Evolutionary conservation across 2,888 invertebrate genomes (phyloP).

Genomic region (Epinotia bilunana): DNA sequence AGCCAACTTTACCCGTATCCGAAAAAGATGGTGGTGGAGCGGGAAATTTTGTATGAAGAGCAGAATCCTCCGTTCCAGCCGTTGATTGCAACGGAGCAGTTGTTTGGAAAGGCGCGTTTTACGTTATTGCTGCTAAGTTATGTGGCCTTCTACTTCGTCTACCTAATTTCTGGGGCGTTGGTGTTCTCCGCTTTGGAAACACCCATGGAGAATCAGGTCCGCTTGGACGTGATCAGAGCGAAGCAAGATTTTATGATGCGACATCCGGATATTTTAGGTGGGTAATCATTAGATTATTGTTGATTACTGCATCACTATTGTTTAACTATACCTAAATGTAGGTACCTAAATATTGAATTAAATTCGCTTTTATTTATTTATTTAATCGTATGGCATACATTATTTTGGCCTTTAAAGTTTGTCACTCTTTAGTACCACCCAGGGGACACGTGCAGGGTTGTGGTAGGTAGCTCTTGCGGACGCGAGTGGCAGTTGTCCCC

Average conservation of each 20-base stretch:
- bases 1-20: constrained; percentile 75
- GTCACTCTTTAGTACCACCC: too few relatives aligned
- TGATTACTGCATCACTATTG: too few relatives aligned
- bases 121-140: constrained; percentile 82
- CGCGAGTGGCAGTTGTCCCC: too few relatives aligned
- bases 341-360: too few relatives aligned
- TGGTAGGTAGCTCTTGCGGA: too few relatives aligned
- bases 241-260: constrained; percentile 83
- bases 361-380: too few relatives aligned
- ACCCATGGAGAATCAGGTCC: constrained; percentile 84
- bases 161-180: constrained; percentile 87
- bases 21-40: constrained; percentile 74
- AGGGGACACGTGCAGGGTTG: too few relatives aligned
- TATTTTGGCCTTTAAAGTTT: too few relatives aligned
- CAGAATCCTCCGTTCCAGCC: constrained; percentile 78
- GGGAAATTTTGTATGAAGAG: constrained; percentile 77
- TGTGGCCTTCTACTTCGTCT: constrained; percentile 85
- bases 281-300: constrained; percentile 72
- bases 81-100: constrained; percentile 68
- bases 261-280: constrained; percentile 87
- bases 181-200: constrained; percentile 88
- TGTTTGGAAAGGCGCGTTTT: constrained; percentile 83
- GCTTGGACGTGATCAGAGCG: constrained; percentile 77
- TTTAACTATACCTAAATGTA: too few relatives aligned
- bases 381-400: too few relatives aligned